These are phyloP conservation scores for Oreochromis niloticus DNA, from an alignment of 2,113 vertebrate genomes.

Conservation along the genomic window DNA sequence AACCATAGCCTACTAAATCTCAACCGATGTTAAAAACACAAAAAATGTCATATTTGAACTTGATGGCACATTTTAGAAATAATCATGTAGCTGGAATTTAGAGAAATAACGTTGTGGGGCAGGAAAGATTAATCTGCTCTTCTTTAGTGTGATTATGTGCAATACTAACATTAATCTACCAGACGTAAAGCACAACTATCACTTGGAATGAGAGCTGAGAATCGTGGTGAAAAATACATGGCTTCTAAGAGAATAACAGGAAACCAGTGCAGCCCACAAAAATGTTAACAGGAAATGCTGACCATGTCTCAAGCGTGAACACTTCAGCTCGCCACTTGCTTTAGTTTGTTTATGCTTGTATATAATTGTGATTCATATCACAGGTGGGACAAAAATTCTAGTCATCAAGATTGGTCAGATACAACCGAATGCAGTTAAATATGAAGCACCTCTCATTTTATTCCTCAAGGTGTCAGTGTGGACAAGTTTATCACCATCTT, in stretches of 20 bases:
- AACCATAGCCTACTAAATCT: neutral
- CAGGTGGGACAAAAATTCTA: neutral
- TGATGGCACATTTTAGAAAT: neutral
- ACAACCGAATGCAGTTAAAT: neutral
- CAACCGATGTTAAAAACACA: neutral
- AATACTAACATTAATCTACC: neutral
- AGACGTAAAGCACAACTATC: neutral
- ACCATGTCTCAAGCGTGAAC: neutral
- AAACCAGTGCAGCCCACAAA: neutral
- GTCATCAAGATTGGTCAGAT: neutral
- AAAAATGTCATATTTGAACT: neutral
- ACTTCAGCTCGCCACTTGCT: neutral
- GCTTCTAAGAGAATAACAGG: neutral
- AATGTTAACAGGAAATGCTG: neutral
- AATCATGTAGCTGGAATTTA: neutral
- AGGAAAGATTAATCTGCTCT: neutral
- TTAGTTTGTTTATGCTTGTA: neutral
- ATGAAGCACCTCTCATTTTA: neutral
- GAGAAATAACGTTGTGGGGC: constrained; percentile 39
- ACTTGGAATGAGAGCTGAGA: neutral
- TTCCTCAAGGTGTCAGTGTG: neutral
- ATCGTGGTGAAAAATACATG: neutral
- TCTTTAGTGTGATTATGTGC: neutral
- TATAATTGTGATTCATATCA: neutral
- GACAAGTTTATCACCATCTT: neutral